A percentile compares a stretch with the other conserved stretches of the same genome.
Conservation (phyloP, 2,113 vertebrate species). For the Narcine bancroftii region DNA sequence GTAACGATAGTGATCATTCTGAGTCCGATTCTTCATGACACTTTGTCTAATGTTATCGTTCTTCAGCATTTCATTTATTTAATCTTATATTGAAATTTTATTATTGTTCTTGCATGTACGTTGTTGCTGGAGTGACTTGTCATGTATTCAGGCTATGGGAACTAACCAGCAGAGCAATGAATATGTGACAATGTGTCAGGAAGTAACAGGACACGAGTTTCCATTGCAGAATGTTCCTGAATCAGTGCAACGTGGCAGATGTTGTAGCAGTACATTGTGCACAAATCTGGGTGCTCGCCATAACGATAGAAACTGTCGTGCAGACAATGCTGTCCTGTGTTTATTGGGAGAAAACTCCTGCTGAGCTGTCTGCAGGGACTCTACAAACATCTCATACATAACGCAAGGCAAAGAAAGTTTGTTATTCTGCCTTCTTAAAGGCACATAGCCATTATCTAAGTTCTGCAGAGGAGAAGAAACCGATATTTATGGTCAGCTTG, state of each 20-base stretch:
- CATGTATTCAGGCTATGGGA: slow-evolving; percentile 32
- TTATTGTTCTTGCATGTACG: background rate
- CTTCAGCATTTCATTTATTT: background rate
- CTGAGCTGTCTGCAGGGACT: background rate
- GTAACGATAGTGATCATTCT: background rate
- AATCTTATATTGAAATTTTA: background rate
- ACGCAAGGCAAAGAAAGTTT: slow-evolving; percentile 9
- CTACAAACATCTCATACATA: background rate
- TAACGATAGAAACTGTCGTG: slow-evolving; percentile 26
- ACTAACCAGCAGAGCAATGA: slow-evolving; percentile 32
- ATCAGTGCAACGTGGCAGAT: slow-evolving; percentile 29
- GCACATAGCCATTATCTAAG: background rate
- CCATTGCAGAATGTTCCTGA: slow-evolving; percentile 24
- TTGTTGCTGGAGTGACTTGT: background rate
- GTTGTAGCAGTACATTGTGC: slow-evolving; percentile 31
- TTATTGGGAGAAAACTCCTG: background rate
- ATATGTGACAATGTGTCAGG: slow-evolving; percentile 34
- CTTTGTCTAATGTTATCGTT: background rate
- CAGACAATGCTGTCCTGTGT: slow-evolving; percentile 30
- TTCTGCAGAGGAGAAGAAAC: background rate
- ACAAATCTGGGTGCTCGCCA: slow-evolving; percentile 13
- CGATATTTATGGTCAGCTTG: background rate
- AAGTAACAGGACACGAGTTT: slow-evolving; percentile 32
- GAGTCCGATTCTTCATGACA: background rate
- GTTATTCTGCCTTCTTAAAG: background rate